A percentile compares a stretch with the other conserved stretches of the same genome.
Evolutionary conservation across 2,888 invertebrate species (phyloP).

Genomic region (Cephus pygmeus): DNA sequence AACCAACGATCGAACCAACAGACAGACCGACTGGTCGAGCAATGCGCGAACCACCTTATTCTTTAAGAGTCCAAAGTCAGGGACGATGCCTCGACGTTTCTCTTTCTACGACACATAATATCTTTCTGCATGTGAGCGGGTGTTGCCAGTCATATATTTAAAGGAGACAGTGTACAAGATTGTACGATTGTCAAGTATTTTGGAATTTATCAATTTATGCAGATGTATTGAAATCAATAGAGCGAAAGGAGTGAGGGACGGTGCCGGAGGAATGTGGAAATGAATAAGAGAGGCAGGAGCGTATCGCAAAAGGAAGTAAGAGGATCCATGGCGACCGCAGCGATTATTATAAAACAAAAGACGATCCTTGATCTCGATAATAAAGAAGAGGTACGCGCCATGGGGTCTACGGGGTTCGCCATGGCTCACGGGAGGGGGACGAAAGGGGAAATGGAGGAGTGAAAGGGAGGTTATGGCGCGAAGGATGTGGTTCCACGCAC

Average conservation of each 20-base stretch:
- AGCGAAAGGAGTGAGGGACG: neutral
- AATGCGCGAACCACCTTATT: constrained; percentile 38
- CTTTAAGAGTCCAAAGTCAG: constrained; percentile 35
- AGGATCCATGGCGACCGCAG: constrained; percentile 46
- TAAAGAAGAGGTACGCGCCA: constrained; percentile 58
- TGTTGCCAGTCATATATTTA: neutral
- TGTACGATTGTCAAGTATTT: neutral
- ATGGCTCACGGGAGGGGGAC: constrained; percentile 19
- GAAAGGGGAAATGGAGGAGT: constrained; percentile 37
- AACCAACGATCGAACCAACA: constrained; percentile 17
- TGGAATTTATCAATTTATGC: constrained; percentile 1
- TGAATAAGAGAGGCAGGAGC: constrained; percentile 26
- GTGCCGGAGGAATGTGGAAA: constrained; percentile 32
- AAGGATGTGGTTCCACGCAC: constrained; percentile 66
- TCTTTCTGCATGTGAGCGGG: constrained; percentile 1
- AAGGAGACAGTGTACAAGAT: neutral
- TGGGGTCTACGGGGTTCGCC: constrained; percentile 12
- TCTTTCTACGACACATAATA: neutral
- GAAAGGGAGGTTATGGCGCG: constrained; percentile 50
- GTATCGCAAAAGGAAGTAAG: constrained; percentile 37
- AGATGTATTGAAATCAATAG: neutral
- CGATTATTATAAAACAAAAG: constrained; percentile 65
- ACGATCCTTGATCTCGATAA: constrained; percentile 60
- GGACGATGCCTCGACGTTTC: constrained; percentile 2
- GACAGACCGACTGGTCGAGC: constrained; percentile 37